Base-by-base conservation (phyloP, 2,888 invertebrate species). In the Lacanobia wlatinum region DNA sequence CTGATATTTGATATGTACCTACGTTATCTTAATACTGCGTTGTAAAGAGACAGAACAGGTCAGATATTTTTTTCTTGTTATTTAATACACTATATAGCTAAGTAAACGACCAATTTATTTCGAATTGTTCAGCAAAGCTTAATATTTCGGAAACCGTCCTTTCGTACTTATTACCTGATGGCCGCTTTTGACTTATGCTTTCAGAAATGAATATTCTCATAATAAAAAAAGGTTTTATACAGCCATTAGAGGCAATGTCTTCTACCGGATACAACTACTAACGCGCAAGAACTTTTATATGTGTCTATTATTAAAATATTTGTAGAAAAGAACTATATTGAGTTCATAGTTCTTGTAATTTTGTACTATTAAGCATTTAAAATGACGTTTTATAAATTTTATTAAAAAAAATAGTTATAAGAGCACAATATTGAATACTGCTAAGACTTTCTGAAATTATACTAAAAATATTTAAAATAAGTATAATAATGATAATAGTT, bases 301-400 rank as follows among this genome's bases (percentile, higher is more conserved):
- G 4, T 23, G 43, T 75, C 46, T 52, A 62, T 18, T 43, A 43
- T 18, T 43, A 43, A 58, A 62, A 21, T 21, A 40, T 18, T 14
- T 56, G 12, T 62, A 46, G 1, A 43, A 62, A 52, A 76, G 38
- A 23, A 67, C 59, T 53, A 59, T 52, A n/a, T 7, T 48, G 0
- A 28, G 52, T 59, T 52, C 52, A 14, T 38, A 18, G 46, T 9
- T 60, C n/a, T 16, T 65, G 10, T 38, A 55, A 10, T 48, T 48
- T 69, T 34, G 21, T 40, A 38, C 21, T 56, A 34, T 38, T 75
- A 52, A 60, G 76, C 76, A 69, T 68, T 69, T 69, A 69, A 48
- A 76, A 50, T 69, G 28, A 55, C 59, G 38, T 76, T 74, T 74
- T 69, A 48, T 60, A 76, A 21, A 48, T 21, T 48, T 59, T 75